These are phyloP conservation scores for Euschistus heros DNA, from an alignment of 1,140 invertebrate species.

Conservation along the genomic window DNA sequence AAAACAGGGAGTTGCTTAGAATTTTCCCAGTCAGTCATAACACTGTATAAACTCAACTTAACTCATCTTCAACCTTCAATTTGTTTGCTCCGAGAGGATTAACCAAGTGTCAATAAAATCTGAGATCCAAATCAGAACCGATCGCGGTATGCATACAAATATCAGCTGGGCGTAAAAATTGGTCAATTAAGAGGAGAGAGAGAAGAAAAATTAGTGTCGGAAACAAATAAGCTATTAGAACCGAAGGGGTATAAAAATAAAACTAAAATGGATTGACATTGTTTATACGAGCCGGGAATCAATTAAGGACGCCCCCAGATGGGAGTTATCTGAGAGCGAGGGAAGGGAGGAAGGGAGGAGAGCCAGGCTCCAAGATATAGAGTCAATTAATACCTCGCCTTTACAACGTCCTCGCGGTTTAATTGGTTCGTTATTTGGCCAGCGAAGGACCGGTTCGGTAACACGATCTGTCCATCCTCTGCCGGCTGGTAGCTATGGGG, in stretches of 20 bases:
- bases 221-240: conserved; percentile 10
- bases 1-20: too few species aligned
- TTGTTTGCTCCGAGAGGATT: too few species aligned
- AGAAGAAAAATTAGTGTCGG: conserved; percentile 3
- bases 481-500: neutral
- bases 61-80: too few species aligned
- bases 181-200: too few species aligned
- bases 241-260: neutral
- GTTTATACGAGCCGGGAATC: conserved; percentile 3
- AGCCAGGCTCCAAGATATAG: neutral
- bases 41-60: too few species aligned
- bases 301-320: neutral
- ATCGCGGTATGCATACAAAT: too few species aligned
- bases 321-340: neutral
- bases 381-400: conserved; percentile 1
- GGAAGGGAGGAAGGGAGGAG: neutral
- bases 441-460: neutral
- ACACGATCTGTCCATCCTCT: neutral
- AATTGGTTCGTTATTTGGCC: conserved; percentile 6
- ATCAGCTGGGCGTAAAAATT: too few species aligned
- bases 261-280: neutral
- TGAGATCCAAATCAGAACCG: too few species aligned
- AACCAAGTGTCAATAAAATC: too few species aligned
- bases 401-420: neutral
- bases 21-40: too few species aligned